These are phyloP conservation scores for Glaucopsyche alexis DNA, from an alignment of 2,888 invertebrate species.

Conservation along the genomic window DNA sequence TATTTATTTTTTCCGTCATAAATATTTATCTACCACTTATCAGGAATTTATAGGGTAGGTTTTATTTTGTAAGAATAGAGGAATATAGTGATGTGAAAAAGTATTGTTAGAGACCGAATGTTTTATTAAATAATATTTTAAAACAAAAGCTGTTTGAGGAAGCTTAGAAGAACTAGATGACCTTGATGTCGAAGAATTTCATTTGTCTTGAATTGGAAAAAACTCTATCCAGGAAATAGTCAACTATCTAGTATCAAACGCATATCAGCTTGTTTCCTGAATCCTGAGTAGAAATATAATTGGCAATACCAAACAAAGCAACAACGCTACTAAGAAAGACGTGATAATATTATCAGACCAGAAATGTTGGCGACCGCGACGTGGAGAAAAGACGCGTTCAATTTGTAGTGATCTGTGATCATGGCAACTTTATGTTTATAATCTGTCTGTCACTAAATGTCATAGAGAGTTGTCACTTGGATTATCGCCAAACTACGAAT, in stretches of 20 bases:
- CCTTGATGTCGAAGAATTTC: conserved; percentile 11
- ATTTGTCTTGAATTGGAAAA: conserved; percentile 11
- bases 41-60: background rate
- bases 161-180: conserved; percentile 12
- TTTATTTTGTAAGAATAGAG: background rate
- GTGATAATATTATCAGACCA: background rate
- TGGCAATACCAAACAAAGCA: background rate
- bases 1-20: too few relatives aligned
- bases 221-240: conserved; percentile 18
- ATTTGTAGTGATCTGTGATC: too few relatives aligned
- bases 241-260: background rate
- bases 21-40: too few relatives aligned
- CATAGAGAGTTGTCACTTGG: too few relatives aligned
- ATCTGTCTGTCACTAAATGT: too few relatives aligned
- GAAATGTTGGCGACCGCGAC: too few relatives aligned
- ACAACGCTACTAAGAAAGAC: background rate
- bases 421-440: too few relatives aligned
- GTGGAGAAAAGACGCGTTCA: too few relatives aligned
- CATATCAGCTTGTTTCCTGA: conserved; percentile 12
- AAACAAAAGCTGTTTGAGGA: conserved; percentile 9
- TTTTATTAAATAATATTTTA: background rate
- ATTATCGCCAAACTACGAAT: too few relatives aligned
- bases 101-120: background rate
- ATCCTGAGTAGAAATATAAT: conserved; percentile 8
- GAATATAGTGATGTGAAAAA: too few relatives aligned